A percentile compares a stretch with the other conserved stretches of the same genome.
Evolutionary conservation across 2,113 vertebrate species (phyloP).

Genomic region (Holacanthus passer): DNA sequence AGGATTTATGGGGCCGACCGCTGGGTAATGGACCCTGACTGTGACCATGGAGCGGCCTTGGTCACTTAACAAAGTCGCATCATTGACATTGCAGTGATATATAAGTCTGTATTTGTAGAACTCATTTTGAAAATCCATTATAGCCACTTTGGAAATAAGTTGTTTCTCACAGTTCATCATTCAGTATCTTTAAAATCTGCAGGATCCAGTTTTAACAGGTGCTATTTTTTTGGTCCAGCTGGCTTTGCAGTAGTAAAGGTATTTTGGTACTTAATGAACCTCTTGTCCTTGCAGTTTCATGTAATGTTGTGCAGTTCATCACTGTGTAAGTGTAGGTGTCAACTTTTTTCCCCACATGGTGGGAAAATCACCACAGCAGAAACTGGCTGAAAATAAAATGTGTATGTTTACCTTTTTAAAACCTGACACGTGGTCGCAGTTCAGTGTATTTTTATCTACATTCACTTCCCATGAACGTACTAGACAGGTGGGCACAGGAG

Average conservation of each 20-base stretch:
- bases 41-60: constrained; percentile 58
- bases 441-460: not conserved
- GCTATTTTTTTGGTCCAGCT: constrained; percentile 1
- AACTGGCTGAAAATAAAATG: not conserved
- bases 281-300: constrained; percentile 30
- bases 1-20: constrained; percentile 67
- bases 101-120: constrained; percentile 28
- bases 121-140: constrained; percentile 45
- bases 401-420: constrained; percentile 14
- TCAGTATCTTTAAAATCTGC: constrained; percentile 20
- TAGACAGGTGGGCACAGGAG: constrained; percentile 14
- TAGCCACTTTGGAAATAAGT: constrained; percentile 34
- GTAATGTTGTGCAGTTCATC: not conserved
- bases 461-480: not conserved
- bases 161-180: not conserved
- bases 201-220: not conserved
- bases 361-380: not conserved
- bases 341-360: not conserved
- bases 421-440: not conserved
- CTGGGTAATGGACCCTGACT: constrained; percentile 65
- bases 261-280: constrained; percentile 21
- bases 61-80: constrained; percentile 44
- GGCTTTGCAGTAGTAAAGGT: not conserved
- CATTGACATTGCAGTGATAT: constrained; percentile 32
- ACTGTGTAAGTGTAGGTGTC: not conserved